phyloP scores from a whole-genome alignment of 30 jellyfish, hydroid and myxozoan species.

The Clytia hemisphaerica region DNA sequence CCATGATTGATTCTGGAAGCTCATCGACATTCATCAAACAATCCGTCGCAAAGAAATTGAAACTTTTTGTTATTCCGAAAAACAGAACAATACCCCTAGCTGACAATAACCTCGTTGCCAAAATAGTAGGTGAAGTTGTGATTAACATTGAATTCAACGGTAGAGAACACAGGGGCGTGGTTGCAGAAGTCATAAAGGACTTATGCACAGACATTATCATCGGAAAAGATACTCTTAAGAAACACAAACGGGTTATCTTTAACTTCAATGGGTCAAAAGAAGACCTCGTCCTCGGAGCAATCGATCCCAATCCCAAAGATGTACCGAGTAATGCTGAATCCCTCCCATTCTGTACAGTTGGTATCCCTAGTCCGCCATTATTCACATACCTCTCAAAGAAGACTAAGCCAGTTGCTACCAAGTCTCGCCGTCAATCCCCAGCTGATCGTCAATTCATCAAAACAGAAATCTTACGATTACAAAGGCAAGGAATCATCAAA shows the following conservation, averaged over 20 bases:
- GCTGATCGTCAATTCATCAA: slow-evolving; percentile 44
- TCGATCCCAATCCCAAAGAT: too few relatives aligned
- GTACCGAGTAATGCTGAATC: too few relatives aligned
- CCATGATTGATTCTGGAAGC: too few relatives aligned
- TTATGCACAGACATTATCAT: slow-evolving; percentile 51
- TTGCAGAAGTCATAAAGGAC: slow-evolving; percentile 20
- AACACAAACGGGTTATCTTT: slow-evolving; percentile 41
- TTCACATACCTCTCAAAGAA: slow-evolving; percentile 42
- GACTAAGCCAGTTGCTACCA: slow-evolving; percentile 48
- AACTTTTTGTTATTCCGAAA: background rate
- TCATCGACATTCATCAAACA: background rate
- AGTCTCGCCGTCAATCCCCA: slow-evolving; percentile 34
- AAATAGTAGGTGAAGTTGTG: too few relatives aligned
- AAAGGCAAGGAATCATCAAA: slow-evolving; percentile 48
- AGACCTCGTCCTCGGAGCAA: too few relatives aligned
- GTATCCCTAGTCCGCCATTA: too few relatives aligned
- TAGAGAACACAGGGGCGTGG: too few relatives aligned
- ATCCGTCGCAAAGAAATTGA: background rate
- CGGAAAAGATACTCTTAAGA: slow-evolving; percentile 45
- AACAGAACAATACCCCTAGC: background rate
- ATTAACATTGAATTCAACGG: too few relatives aligned
- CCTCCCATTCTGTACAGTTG: too few relatives aligned
- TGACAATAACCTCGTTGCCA: too few relatives aligned
- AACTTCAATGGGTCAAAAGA: slow-evolving; percentile 37
- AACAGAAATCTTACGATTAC: slow-evolving; percentile 35